Base-by-base conservation (phyloP, 2,888 invertebrate species). In the Mythimna impura region DNA sequence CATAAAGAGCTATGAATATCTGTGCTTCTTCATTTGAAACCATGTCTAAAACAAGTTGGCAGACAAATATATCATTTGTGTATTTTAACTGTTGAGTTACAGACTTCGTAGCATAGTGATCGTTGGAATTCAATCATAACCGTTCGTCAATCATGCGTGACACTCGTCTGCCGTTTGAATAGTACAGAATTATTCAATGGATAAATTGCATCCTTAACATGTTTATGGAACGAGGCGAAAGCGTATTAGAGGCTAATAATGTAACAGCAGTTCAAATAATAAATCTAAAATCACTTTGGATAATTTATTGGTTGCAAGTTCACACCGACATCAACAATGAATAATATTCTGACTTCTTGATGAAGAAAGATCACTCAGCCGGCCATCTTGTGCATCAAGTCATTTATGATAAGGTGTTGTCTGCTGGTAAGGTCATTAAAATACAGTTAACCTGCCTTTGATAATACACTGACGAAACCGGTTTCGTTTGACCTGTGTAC, bases 111-210 rank as follows among this genome's bases (percentile, higher is more conserved):
- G 63, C 63, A 62, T 65, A 66, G 63, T 73, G 54, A 72, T 82
- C 64, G 50, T 76, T 57, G 34, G 64, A 80, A 82, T 78, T 76
- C 73, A 83, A 74, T 81, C 68, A 86, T 75, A 81, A 76, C 62
- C 30, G 62, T 71, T 69, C 73, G 62, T 83, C 83, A 83, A 81
- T 86, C 71, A 73, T 50, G 73, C 84, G 76, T 76, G 76, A 58
- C 68, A 83, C 57, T 73, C 66, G 69, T 72, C 64, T 78, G 75
- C 72, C 57, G 58, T 58, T 72, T 30, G 67, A 64, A 68, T 67
- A 54, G 58, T 68, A 71, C n/a, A 50, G 57, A 83, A 78, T 76
- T 73, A 72, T 79, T 66, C 76, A 82, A 68, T 85, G 40, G 70
- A 72, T 72, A 62, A 50, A 78, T 74, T 78, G 72, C 43, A 77